Percentiles rank a stretch among this genome's conserved stretches.
Evolutionary conservation across 2,113 vertebrate genomes (phyloP).

Genomic region (Trinectes maculatus): DNA sequence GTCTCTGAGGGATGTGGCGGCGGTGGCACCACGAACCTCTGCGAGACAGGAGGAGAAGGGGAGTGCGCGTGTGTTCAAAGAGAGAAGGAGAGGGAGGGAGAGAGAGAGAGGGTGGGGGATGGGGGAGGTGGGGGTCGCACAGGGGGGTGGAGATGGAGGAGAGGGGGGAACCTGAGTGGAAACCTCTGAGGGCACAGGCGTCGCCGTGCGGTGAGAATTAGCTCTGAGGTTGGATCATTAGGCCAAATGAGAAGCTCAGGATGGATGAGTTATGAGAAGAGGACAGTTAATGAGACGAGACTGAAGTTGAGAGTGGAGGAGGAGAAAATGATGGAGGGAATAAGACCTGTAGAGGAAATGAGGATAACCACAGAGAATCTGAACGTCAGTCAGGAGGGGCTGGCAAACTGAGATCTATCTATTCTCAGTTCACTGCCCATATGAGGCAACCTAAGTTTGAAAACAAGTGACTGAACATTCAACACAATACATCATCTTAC

Average conservation of each 20-base stretch:
- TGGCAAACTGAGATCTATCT: too few relatives aligned
- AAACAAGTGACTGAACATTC: too few relatives aligned
- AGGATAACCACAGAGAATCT: too few relatives aligned
- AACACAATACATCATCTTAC: too few relatives aligned
- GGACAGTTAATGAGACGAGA: conserved; percentile 5
- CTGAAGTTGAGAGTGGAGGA: not conserved
- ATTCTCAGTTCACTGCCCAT: too few relatives aligned
- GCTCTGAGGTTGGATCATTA: not conserved
- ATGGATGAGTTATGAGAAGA: not conserved
- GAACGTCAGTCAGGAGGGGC: too few relatives aligned
- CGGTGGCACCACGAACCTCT: conserved; percentile 71
- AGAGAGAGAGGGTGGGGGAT: conserved; percentile 27
- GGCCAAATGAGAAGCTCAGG: not conserved
- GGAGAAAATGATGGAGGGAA: not conserved
- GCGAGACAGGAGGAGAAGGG: conserved; percentile 50
- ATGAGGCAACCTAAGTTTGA: too few relatives aligned
- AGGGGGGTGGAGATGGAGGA: conserved; percentile 33
- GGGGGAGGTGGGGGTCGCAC: conserved; percentile 24
- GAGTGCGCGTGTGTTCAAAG: conserved; percentile 61
- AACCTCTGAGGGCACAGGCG: conserved; percentile 15
- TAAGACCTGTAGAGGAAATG: not conserved
- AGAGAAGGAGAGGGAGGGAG: conserved; percentile 39
- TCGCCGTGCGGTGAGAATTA: not conserved
- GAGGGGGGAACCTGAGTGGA: conserved; percentile 38
- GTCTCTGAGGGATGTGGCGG: conserved; percentile 51